Evolutionary conservation across 2,113 vertebrate genomes (phyloP), one percentile per base, ranked within the genome.

Genomic region (Burhinus oedicnemus): DNA sequence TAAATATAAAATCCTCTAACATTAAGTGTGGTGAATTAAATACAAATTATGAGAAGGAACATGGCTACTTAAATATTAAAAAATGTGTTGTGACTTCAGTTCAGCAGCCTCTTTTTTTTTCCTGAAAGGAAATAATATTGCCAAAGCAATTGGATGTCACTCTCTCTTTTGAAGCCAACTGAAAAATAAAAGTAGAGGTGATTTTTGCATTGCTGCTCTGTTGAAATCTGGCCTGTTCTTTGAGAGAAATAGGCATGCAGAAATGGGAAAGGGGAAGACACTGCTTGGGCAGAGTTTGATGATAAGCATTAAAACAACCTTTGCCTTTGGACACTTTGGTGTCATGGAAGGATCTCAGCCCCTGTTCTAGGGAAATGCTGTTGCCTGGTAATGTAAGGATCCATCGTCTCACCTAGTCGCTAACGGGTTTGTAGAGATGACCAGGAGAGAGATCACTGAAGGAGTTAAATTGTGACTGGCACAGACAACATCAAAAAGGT

Each of bases 391-490:
- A 32, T n/a, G 5, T 1, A 64, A 74, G 36, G 25, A 34, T 93
- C 27, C 25, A 8, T 79, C 47, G 32, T 71, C 40, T 95, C 27
- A 49, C 49, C 17, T 69, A 5, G 23, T 68, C 23, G 22, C 18
- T 42, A 23, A 4, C 23, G 32, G 14, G 13, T 64, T 79, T 62
- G 15, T 62, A 12, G 25, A 68, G 57, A 36, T 80, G 79, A 58
- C 61, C 11, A 22, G 57, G 30, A 75, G 61, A 51, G 42, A 64
- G n/a, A 68, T 69, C 47, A 15, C 44, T 71, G 91, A 85, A 94
- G 61, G 72, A 92, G 72, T 83, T 83, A 86, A 93, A 34, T 77
- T 71, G 68, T 92, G 61, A 86, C 90, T 84, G 90, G 65, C 69
- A 76, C n/a, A 89, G 72, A 36, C 68, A 81, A 42, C 70, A 68